A percentile compares a stretch with the other conserved stretches of the same genome.
phyloP scores from a whole-genome alignment of 2,797 vertebrate species.

The Crenuchus spilurus region DNA sequence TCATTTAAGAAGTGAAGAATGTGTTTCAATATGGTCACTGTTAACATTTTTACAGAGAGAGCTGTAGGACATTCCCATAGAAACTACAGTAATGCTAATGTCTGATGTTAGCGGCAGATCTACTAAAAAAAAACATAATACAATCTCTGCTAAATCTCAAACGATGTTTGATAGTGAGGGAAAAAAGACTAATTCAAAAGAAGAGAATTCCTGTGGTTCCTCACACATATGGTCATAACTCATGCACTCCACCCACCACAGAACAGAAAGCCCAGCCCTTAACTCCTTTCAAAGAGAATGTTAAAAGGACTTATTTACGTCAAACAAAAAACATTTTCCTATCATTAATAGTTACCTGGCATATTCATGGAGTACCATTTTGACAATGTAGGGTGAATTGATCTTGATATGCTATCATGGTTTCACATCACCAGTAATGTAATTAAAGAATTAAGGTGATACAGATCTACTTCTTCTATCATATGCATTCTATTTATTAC shows the following conservation, averaged over 20 bases:
- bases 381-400: no score
- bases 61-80: neutral
- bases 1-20: no score
- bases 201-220: neutral
- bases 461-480: no score
- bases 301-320: neutral
- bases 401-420: no score
- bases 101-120: neutral
- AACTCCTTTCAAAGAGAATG: slow-evolving; percentile 3
- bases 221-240: neutral
- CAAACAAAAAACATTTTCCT: neutral
- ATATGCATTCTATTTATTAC: no score
- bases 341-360: neutral
- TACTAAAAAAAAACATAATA: neutral
- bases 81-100: neutral
- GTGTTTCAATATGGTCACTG: no score
- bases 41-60: no score
- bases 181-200: slow-evolving; percentile 4
- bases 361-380: no score
- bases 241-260: neutral
- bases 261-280: neutral
- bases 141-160: neutral
- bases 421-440: no score
- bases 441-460: no score
- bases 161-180: neutral